A percentile compares a stretch with the other conserved stretches of the same genome.
Evolutionary conservation across 2,888 invertebrate genomes (phyloP).

Genomic region (Diaperis boleti): DNA sequence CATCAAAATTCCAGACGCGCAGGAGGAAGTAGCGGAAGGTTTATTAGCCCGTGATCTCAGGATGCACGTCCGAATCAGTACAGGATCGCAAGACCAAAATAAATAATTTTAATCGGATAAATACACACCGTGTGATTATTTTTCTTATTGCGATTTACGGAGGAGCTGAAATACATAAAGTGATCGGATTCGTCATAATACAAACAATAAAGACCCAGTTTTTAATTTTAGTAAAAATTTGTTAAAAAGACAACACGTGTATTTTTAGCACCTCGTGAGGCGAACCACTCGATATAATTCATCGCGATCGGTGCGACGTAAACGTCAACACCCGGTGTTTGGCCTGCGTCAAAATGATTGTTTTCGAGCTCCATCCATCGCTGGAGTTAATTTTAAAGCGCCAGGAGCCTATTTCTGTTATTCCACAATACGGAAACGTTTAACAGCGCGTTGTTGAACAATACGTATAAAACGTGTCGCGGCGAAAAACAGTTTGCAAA

Average conservation of each 20-base stretch:
- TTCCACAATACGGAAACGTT: background rate
- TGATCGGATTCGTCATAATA: background rate
- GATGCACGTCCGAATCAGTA: constrained; percentile 6
- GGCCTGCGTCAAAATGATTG: background rate
- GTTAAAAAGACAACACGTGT: background rate
- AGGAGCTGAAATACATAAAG: background rate
- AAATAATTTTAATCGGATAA: constrained; percentile 9
- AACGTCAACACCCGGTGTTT: background rate
- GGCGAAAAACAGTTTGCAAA: too few relatives aligned
- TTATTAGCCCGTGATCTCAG: constrained; percentile 18
- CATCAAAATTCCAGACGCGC: constrained; percentile 16
- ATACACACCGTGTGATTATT: constrained; percentile 14
- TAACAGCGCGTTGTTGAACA: background rate
- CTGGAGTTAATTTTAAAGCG: constrained; percentile 3
- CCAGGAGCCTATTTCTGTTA: background rate
- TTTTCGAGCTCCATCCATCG: background rate
- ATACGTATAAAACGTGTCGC: too few relatives aligned
- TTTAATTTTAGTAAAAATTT: background rate
- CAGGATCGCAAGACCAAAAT: background rate
- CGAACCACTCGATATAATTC: background rate
- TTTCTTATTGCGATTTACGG: constrained; percentile 17
- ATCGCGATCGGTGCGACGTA: background rate
- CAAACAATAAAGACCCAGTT: background rate
- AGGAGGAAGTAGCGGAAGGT: constrained; percentile 15
- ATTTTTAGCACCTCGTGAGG: background rate